Conservation (phyloP, 53 echinoderm and acorn worm genomes). For the Holothuria scabra region DNA sequence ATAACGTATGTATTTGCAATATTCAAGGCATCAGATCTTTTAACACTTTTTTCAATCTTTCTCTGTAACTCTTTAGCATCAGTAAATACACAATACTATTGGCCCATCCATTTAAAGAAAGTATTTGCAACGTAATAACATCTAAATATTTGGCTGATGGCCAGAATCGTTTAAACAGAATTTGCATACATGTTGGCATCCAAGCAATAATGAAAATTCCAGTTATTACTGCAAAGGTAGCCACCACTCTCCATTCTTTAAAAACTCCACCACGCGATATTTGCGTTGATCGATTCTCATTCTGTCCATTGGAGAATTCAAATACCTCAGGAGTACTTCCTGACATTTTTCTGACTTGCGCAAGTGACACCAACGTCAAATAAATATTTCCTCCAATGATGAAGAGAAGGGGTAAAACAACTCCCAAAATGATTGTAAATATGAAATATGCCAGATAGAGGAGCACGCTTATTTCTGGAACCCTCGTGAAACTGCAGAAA, state of each 20-base stretch:
- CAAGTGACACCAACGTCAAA: neutral
- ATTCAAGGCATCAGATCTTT: neutral
- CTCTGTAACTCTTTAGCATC: neutral
- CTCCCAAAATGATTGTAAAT: neutral
- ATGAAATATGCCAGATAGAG: neutral
- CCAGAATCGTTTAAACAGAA: constrained; percentile 9
- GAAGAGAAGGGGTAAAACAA: neutral
- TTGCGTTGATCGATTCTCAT: too few relatives aligned
- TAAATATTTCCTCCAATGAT: neutral
- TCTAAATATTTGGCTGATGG: neutral
- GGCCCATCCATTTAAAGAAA: constrained; percentile 22
- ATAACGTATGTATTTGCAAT: neutral
- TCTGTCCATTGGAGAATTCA: too few relatives aligned
- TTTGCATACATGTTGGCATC: neutral
- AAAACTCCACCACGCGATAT: neutral
- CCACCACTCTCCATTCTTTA: neutral
- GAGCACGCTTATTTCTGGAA: neutral
- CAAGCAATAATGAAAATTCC: neutral
- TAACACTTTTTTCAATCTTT: neutral
- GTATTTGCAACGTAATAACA: neutral
- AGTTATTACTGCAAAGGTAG: constrained; percentile 1
- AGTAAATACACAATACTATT: constrained; percentile 16
- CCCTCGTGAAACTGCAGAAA: neutral
- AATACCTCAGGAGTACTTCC: too few relatives aligned
- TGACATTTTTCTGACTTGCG: neutral